Conservation (phyloP, 2,113 vertebrate species). For the Phocoena sinus region DNA sequence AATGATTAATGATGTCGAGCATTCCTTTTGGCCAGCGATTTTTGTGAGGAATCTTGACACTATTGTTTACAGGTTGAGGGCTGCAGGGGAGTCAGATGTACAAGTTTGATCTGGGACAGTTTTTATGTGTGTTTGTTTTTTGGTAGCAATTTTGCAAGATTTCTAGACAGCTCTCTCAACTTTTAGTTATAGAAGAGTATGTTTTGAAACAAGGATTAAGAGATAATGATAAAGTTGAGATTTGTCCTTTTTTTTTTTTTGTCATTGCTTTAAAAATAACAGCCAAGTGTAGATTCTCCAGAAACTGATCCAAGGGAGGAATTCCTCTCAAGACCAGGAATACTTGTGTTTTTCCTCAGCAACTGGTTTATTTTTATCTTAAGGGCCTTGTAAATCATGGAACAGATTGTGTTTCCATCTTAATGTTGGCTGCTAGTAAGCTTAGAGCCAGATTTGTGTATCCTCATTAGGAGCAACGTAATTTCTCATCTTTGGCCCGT, state of each 20-base stretch:
- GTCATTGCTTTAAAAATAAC: conserved; percentile 57
- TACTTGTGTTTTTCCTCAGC: conserved; percentile 48
- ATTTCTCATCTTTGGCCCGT: neutral
- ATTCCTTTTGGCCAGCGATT: neutral
- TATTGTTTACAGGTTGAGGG: neutral
- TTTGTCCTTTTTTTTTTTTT: neutral
- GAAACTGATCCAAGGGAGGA: conserved; percentile 38
- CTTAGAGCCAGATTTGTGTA: neutral
- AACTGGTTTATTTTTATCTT: conserved; percentile 57
- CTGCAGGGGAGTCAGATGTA: neutral
- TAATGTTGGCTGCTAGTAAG: conserved; percentile 10
- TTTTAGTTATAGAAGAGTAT: neutral
- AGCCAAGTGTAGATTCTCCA: conserved; percentile 39
- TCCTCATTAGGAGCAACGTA: neutral
- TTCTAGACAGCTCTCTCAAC: neutral
- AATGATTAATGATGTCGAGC: too few relatives aligned
- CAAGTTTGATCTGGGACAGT: neutral
- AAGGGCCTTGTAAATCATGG: conserved; percentile 44
- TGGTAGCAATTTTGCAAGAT: neutral
- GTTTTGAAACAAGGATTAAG: conserved; percentile 44
- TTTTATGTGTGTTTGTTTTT: neutral
- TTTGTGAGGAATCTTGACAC: neutral
- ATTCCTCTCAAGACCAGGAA: conserved; percentile 38
- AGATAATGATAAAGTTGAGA: neutral
- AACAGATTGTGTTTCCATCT: conserved; percentile 38